phyloP scores from a whole-genome alignment of 2,797 vertebrate genomes.

The Melopsittacus undulatus region DNA sequence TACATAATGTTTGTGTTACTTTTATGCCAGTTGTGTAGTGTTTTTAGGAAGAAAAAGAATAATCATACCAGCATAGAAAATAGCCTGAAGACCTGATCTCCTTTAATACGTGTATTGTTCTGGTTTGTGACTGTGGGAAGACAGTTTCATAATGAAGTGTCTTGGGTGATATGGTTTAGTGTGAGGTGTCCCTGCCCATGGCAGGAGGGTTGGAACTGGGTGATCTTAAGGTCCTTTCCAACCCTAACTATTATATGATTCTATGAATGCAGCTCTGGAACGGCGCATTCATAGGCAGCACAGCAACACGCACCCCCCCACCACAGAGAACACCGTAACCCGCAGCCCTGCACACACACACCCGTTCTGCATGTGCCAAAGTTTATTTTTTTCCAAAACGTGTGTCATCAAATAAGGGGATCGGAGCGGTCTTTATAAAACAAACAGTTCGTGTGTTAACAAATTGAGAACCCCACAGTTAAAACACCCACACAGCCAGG shows the following conservation, averaged over 20 bases:
- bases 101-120: background rate
- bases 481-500: slow-evolving; percentile 38
- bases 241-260: no score
- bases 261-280: no score
- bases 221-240: no score
- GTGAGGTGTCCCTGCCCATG: no score
- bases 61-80: background rate
- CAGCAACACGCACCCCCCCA: no score
- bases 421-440: slow-evolving; percentile 53
- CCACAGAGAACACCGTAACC: no score
- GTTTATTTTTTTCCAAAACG: slow-evolving; percentile 73
- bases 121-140: slow-evolving; percentile 36
- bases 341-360: background rate
- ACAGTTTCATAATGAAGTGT: background rate
- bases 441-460: slow-evolving; percentile 32
- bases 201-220: no score
- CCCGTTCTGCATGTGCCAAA: slow-evolving; percentile 34
- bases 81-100: background rate
- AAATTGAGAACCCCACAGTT: slow-evolving; percentile 34
- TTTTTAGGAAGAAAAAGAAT: background rate
- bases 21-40: background rate
- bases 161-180: background rate
- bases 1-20: background rate
- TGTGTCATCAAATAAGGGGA: slow-evolving; percentile 57
- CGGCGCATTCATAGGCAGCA: no score